Base-by-base conservation (phyloP, 2,113 vertebrate genomes). In the Trachemys scripta region DNA sequence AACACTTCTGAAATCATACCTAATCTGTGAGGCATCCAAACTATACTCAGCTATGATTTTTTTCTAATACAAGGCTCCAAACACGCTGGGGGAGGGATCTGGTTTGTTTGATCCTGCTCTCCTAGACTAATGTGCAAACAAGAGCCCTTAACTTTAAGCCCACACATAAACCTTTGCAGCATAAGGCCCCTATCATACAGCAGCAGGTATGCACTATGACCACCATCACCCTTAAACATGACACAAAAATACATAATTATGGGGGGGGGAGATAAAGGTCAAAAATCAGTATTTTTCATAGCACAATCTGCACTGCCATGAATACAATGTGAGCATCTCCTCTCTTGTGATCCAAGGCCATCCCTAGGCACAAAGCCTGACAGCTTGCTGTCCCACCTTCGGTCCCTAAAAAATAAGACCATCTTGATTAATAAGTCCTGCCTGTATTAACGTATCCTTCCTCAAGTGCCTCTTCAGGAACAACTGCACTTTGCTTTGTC, bases 21-120 rank as follows among this genome's bases (percentile, higher is more conserved):
- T 38, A n/a, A 72, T 69, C 62, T n/a, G 35, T 19, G 62, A 95
- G 90, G 25, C 38, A 95, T 88, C 78, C 83, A 92, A 88, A 89
- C 72, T 93, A 97, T 95, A 94, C 0, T 0, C 87, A 38, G n/a
- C 65, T 72, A 82, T 57, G 11, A 76, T 27, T 83, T 88, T 88
- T 91, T 4, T 51, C 59, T 6, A 24, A 84, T 7, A 75, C 72
- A 79, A 83, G 38, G 62, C 90, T 96, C 80, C 95, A 91, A 86
- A 62, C 88, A 90, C 95, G 93, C 69, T 47, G 85, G 87, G 16
- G 38, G 2, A 90, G 62, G 29, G 89, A 78, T 29, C 51, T 2
- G 16, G 29, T 31, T 29, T 8, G 83, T 88, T 86, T 0, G 27
- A n/a, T 14, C 47, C 10, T 83, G 1, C 49, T 86, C 81, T 91